A percentile compares a stretch with the other conserved stretches of the same genome.
phyloP scores from a whole-genome alignment of 2,113 vertebrate genomes.

The Dipodomys merriami region DNA sequence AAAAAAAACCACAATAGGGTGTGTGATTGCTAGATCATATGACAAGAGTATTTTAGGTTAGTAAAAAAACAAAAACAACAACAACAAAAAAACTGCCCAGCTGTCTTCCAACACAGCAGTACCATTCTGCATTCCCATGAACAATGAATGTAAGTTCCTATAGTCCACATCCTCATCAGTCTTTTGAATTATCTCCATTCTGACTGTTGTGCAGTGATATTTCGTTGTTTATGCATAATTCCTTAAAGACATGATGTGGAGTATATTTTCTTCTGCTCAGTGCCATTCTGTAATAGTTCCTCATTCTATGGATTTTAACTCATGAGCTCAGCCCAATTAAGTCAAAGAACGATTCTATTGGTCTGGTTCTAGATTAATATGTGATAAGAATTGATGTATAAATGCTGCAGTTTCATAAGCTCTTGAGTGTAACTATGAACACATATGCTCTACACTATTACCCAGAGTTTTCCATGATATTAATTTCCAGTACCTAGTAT shows the following conservation, averaged over 20 bases:
- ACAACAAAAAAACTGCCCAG: neutral
- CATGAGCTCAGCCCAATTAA: no score
- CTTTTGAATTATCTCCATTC: neutral
- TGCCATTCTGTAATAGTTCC: neutral
- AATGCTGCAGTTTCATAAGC: neutral
- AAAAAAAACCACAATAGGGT: no score
- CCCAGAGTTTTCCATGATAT: neutral
- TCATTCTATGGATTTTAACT: constrained; percentile 27
- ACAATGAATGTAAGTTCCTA: neutral
- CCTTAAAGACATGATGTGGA: neutral
- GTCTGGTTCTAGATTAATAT: neutral
- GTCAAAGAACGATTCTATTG: neutral
- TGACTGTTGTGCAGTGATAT: neutral
- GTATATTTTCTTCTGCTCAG: neutral
- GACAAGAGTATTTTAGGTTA: no score
- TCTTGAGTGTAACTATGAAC: neutral
- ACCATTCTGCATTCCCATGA: neutral
- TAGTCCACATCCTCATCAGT: neutral
- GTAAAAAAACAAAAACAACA: neutral
- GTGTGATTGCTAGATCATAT: neutral
- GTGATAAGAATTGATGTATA: neutral
- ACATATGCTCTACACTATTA: neutral
- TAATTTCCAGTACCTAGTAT: no score
- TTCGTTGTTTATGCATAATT: neutral
- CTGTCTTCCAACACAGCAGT: neutral